Evolutionary conservation across 2,113 vertebrate species (phyloP).

Genomic region (Microtus montanus): DNA sequence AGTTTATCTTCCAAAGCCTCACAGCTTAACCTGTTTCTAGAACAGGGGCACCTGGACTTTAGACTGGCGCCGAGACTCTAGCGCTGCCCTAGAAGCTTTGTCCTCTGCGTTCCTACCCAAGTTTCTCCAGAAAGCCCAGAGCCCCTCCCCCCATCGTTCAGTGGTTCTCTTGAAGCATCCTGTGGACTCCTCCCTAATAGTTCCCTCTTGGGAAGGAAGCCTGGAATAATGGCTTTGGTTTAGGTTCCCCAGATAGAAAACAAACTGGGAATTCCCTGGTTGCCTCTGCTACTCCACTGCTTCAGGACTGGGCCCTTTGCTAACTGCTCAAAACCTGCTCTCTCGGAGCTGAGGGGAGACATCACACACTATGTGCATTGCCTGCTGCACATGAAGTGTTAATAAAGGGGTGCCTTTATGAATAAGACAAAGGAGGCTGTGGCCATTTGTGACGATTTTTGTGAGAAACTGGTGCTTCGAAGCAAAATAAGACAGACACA

Average conservation of each 20-base stretch:
- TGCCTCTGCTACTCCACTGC: background rate
- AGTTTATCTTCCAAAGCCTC: background rate
- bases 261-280: background rate
- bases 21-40: background rate
- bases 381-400: background rate
- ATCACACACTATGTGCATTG: background rate
- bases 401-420: background rate
- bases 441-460: background rate
- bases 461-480: background rate
- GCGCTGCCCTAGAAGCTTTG: background rate
- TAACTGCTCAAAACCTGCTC: background rate
- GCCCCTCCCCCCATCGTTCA: background rate
- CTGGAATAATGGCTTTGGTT: background rate
- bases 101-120: background rate
- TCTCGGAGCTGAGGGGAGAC: background rate
- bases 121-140: background rate
- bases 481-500: background rate
- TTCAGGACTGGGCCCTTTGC: background rate
- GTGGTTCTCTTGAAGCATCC: background rate
- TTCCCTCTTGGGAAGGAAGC: background rate
- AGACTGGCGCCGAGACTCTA: background rate
- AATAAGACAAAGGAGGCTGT: background rate
- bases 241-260: background rate
- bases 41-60: background rate
- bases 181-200: background rate